Percentiles rank a stretch among this genome's conserved stretches.
Evolutionary conservation across 1,140 invertebrate genomes (phyloP).

Genomic region (Bemisia tabaci): DNA sequence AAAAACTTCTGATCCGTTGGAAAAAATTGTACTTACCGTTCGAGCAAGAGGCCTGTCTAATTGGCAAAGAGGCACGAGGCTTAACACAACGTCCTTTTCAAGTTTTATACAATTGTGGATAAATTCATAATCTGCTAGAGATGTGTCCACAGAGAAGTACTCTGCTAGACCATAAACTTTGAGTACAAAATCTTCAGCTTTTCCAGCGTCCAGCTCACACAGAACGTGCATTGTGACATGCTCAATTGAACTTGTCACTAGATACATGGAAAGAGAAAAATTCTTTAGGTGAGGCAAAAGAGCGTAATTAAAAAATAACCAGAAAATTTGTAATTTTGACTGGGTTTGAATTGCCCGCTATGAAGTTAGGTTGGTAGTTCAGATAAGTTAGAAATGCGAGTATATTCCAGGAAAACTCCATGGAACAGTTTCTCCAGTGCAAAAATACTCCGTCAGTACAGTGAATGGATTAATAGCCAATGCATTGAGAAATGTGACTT

Average conservation of each 20-base stretch:
- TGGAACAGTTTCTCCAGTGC: too few relatives aligned
- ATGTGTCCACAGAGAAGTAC: conserved; percentile 47
- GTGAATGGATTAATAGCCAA: too few relatives aligned
- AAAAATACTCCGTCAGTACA: too few relatives aligned
- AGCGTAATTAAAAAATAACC: conserved; percentile 1
- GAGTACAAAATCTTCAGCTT: conserved; percentile 44
- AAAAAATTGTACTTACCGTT: conserved; percentile 46
- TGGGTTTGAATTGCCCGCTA: too few relatives aligned
- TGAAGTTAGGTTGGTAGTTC: too few relatives aligned
- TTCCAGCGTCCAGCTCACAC: conserved; percentile 53
- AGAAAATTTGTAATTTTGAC: conserved; percentile 7
- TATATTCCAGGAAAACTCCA: too few relatives aligned
- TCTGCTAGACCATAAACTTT: conserved; percentile 70
- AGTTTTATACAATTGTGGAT: conserved; percentile 87
- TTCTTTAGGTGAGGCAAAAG: too few relatives aligned
- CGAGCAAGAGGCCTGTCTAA: conserved; percentile 48
- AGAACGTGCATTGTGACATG: conserved; percentile 78
- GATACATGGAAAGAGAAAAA: neutral
- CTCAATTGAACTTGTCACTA: conserved; percentile 44
- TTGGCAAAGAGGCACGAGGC: conserved; percentile 43
- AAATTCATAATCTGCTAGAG: conserved; percentile 79
- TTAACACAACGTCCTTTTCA: conserved; percentile 76
- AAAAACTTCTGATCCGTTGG: too few relatives aligned
- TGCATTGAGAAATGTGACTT: too few relatives aligned
- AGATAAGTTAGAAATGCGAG: too few relatives aligned